Percentiles rank a stretch among this genome's conserved stretches.
Conservation (phyloP, 2,113 vertebrate species). For the Caloenas nicobarica region DNA sequence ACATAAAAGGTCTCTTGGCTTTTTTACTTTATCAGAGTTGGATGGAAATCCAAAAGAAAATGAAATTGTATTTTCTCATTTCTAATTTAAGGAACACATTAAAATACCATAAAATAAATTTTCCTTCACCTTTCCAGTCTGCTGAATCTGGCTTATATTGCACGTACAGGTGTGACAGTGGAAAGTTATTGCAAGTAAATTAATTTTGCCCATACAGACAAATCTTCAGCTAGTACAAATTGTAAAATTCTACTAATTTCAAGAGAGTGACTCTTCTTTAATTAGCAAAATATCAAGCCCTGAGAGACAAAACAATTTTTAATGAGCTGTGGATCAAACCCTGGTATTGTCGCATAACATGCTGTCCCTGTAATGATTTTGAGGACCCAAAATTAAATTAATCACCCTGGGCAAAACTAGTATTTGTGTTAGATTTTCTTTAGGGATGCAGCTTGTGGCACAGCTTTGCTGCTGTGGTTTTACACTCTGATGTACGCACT, state of each 20-base stretch:
- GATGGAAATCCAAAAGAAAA: background rate
- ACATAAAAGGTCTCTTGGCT: background rate
- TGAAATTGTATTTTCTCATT: background rate
- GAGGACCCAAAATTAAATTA: background rate
- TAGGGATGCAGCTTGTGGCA: background rate
- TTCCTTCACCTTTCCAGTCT: background rate
- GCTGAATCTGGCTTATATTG: background rate
- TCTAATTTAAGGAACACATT: background rate
- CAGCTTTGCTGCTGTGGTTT: background rate
- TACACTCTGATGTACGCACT: fast-evolving
- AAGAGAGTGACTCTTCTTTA: background rate
- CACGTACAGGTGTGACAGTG: background rate
- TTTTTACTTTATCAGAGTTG: background rate
- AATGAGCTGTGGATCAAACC: background rate
- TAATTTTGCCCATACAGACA: background rate
- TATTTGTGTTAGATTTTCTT: background rate
- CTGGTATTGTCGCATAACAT: background rate
- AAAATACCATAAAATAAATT: background rate
- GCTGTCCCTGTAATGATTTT: background rate
- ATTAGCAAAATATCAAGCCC: background rate
- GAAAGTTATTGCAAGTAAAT: background rate
- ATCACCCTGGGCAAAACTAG: background rate
- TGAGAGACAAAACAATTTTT: background rate
- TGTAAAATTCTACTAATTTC: background rate
- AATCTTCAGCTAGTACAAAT: background rate